Conservation (phyloP, 2,888 invertebrate species). For the Acrobeloides nanus region DNA sequence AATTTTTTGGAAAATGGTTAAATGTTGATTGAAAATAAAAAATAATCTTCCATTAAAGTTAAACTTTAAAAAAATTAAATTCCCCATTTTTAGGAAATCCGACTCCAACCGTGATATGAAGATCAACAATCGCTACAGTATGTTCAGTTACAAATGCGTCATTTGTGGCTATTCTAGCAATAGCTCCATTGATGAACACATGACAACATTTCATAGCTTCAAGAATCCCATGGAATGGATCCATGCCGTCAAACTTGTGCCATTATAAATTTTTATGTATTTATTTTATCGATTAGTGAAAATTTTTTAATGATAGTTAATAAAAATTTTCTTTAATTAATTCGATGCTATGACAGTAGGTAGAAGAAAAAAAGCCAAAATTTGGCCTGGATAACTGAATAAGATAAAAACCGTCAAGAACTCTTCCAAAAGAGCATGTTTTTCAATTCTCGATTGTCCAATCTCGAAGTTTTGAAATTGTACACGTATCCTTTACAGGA, state of each 20-base stretch:
- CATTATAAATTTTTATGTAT: slow-evolving; percentile 8
- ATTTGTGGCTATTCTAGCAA: slow-evolving; percentile 16
- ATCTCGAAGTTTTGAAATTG: slow-evolving; percentile 12
- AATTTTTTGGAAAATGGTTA: no score
- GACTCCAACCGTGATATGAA: slow-evolving; percentile 7
- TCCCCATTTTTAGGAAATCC: no score
- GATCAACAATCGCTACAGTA: slow-evolving; percentile 10
- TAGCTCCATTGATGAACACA: slow-evolving; percentile 16
- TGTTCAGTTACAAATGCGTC: slow-evolving; percentile 17
- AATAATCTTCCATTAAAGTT: neutral
- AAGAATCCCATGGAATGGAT: slow-evolving; percentile 18
- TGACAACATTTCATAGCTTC: slow-evolving; percentile 14
- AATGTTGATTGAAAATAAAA: no score
- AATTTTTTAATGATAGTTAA: neutral
- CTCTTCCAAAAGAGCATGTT: no score
- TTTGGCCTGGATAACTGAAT: slow-evolving; percentile 8
- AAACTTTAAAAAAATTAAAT: no score
- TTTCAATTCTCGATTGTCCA: slow-evolving; percentile 3
- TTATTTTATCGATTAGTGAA: neutral
- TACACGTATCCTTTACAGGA: slow-evolving; percentile 4
- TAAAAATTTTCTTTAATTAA: slow-evolving; percentile 1
- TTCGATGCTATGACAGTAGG: neutral
- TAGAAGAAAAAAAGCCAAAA: neutral
- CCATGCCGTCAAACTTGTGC: slow-evolving; percentile 16
- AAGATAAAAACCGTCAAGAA: no score